Evolutionary conservation across 2,113 vertebrate species (phyloP).

Genomic region (Grallaria varia): DNA sequence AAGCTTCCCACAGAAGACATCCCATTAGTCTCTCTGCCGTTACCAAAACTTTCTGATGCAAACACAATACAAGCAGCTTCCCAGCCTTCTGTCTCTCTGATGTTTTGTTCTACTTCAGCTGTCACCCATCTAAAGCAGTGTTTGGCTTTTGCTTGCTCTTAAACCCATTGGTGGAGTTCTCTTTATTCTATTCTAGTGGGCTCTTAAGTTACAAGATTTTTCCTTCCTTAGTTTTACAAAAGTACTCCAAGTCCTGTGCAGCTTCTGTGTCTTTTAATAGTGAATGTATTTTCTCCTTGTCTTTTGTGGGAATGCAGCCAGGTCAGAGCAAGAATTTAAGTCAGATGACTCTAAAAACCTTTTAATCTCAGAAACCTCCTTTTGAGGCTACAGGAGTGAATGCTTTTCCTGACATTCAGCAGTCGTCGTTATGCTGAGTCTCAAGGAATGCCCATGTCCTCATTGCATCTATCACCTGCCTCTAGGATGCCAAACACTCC

Average conservation of each 20-base stretch:
- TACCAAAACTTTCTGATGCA: not conserved
- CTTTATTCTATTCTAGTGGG: not conserved
- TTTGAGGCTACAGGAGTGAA: not conserved
- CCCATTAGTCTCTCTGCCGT: accelerated
- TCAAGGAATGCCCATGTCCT: not conserved
- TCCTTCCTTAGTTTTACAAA: not conserved
- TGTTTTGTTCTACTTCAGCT: not conserved
- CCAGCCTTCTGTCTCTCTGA: not conserved
- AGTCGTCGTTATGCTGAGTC: not conserved
- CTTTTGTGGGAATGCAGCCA: not conserved
- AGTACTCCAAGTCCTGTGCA: not conserved
- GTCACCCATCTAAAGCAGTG: not conserved
- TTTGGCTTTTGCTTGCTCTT: not conserved
- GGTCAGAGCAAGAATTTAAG: not conserved
- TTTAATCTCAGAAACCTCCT: not conserved
- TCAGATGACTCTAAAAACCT: not conserved
- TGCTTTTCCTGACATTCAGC: not conserved
- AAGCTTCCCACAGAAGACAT: not conserved
- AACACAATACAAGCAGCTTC: not conserved
- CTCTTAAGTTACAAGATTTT: not conserved
- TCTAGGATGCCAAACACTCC: not conserved
- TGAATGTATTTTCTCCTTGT: not conserved
- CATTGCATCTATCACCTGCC: not conserved
- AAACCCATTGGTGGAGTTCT: not conserved
- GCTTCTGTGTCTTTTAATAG: not conserved